Base-by-base conservation (phyloP, 2,797 vertebrate genomes). In the Urocyon cinereoargenteus region DNA sequence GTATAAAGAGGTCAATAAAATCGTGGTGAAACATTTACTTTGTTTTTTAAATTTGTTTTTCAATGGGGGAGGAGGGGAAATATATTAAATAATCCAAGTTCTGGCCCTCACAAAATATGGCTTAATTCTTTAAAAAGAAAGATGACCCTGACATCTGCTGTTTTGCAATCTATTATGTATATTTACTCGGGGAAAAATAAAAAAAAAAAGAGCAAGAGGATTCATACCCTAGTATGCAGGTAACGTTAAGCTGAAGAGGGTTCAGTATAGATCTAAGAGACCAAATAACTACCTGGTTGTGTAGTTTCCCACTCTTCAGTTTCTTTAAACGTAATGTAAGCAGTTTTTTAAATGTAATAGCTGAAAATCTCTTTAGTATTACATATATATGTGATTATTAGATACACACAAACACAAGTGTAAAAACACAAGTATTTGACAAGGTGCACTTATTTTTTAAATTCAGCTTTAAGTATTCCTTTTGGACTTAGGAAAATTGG, bases 71-170 rank as follows among this genome's bases (percentile, higher is more conserved):
- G 73, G 28, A 82, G 93, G 97, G 96, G 94, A 97, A 92, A 97
- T 98, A 96, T 97, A 98, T 94, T 98, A 96, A 98, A 96, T 98
- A 98, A 98, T 98, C 98, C 98, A 98, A 98, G 95, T 98, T 98
- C 98, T 66, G 96, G 97, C 96, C 98, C 97, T 98, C 98, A 98
- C 96, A 98, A 98, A 99, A 98, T 99, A 99, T 99, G 99, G 99
- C 99, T 99, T 99, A 98, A 98, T 98, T 99, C 93, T 98, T 98
- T 97, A 98, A 98, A 98, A 98, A 90, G 70, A 98, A 98, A 97
- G 98, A 98, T 98, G 99, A 99, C 98, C 98, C 98, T 98, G 98
- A 98, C 98, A 90, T 77, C 96, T 98, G 98, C 98, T 98, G 95
- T 98, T 98, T 96, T 96, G 97, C 77, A 53, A 98, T 98, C 97